Percentiles rank a stretch among this genome's conserved stretches.
Evolutionary conservation across 92 coral and sea anemone genomes (phyloP).

Genomic region (Hydrozoanthus gracilis): DNA sequence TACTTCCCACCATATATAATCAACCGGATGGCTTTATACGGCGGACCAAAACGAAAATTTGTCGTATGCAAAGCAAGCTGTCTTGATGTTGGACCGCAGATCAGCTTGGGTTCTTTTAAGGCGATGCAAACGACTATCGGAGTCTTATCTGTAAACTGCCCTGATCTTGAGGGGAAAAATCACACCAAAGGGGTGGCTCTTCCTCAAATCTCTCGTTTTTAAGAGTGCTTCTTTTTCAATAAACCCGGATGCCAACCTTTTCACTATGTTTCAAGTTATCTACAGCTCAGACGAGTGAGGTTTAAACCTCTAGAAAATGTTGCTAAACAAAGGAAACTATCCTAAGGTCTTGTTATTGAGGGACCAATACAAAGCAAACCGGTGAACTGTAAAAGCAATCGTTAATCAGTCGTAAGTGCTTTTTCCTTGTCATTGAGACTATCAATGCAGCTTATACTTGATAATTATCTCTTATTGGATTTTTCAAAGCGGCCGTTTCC

Average conservation of each 20-base stretch:
- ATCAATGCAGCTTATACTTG: not conserved
- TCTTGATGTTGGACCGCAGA: slow-evolving; percentile 6
- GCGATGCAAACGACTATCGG: not conserved
- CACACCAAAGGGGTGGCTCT: too few species aligned
- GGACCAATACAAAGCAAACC: not conserved
- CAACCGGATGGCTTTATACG: not conserved
- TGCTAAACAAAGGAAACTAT: not conserved
- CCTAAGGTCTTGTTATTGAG: not conserved
- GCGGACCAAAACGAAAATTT: not conserved
- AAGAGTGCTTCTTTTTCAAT: too few species aligned
- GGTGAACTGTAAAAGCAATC: not conserved
- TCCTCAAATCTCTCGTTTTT: too few species aligned
- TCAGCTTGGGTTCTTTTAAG: not conserved
- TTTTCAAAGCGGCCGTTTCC: not conserved
- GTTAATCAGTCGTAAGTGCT: not conserved
- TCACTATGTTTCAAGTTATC: not conserved
- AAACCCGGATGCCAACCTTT: too few species aligned
- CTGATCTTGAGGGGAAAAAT: not conserved
- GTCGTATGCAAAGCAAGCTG: not conserved
- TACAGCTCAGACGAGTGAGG: not conserved
- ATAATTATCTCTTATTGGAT: not conserved
- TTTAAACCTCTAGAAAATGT: not conserved
- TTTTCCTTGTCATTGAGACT: not conserved
- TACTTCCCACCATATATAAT: not conserved
- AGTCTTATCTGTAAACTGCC: too few species aligned